Conservation (phyloP, 92 coral and sea anemone genomes). For the Pocillopora grandis region DNA sequence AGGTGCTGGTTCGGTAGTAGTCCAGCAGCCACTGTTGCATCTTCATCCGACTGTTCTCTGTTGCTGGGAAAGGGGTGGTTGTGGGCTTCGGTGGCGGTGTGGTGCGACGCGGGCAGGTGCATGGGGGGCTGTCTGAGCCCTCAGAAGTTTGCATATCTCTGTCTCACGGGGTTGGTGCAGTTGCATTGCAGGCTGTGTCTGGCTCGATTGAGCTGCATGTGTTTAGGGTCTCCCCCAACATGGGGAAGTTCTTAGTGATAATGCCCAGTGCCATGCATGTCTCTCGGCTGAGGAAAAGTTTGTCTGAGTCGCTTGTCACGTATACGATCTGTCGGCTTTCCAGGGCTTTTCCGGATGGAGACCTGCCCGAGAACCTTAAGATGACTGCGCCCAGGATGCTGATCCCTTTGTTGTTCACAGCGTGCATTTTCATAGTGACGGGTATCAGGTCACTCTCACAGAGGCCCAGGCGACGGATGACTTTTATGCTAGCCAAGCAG, state of each 20-base stretch:
- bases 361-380: constrained; percentile 62
- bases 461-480: constrained; percentile 56
- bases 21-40: too few species aligned
- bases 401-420: constrained; percentile 67
- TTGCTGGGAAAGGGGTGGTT: constrained; percentile 41
- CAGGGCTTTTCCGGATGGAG: constrained; percentile 30
- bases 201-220: neutral
- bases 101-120: constrained; percentile 39
- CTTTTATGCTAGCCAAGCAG: constrained; percentile 64
- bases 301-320: constrained; percentile 36
- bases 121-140: neutral
- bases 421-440: constrained; percentile 65
- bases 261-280: constrained; percentile 54
- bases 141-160: too few species aligned
- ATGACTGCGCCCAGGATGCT: constrained; percentile 36
- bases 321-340: constrained; percentile 53
- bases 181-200: constrained; percentile 39
- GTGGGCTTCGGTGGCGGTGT: constrained; percentile 54
- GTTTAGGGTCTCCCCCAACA: constrained; percentile 41
- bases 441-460: constrained; percentile 55
- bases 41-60: too few species aligned
- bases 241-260: constrained; percentile 43
- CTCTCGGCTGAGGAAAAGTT: constrained; percentile 49
- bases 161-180: too few species aligned
- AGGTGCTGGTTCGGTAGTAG: too few species aligned